Evolutionary conservation across 1,140 invertebrate genomes (phyloP).

Genomic region (Zaprionus taronus): DNA sequence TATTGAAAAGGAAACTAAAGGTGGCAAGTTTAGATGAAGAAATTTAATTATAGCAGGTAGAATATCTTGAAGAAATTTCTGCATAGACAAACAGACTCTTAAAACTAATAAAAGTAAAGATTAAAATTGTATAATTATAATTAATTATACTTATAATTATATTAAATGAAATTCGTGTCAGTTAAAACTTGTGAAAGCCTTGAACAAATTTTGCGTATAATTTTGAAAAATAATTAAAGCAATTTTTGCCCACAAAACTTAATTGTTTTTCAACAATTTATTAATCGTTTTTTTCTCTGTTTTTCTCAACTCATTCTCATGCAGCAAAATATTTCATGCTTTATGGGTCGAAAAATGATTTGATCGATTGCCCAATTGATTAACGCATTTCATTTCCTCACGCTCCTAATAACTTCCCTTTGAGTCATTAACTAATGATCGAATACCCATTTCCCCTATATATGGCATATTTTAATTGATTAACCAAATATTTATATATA

Average conservation of each 20-base stretch:
- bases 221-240: background rate
- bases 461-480: constrained; percentile 34
- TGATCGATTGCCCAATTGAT: constrained; percentile 18
- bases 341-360: background rate
- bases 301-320: background rate
- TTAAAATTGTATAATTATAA: no score
- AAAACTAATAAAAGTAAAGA: no score
- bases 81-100: background rate
- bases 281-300: background rate
- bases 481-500: constrained; percentile 34
- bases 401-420: constrained; percentile 16
- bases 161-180: background rate
- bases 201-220: background rate
- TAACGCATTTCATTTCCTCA: constrained; percentile 17
- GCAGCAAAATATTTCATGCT: constrained; percentile 1
- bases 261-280: constrained; percentile 6
- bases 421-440: constrained; percentile 42
- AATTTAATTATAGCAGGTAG: background rate
- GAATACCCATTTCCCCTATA: constrained; percentile 18
- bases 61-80: background rate
- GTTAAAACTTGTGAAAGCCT: background rate
- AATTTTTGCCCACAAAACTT: background rate
- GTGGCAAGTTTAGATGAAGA: background rate
- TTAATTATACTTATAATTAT: background rate
- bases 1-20: background rate